These are phyloP conservation scores for Zaprionus capensis DNA, from an alignment of 1,140 invertebrate genomes.

Conservation along the genomic window DNA sequence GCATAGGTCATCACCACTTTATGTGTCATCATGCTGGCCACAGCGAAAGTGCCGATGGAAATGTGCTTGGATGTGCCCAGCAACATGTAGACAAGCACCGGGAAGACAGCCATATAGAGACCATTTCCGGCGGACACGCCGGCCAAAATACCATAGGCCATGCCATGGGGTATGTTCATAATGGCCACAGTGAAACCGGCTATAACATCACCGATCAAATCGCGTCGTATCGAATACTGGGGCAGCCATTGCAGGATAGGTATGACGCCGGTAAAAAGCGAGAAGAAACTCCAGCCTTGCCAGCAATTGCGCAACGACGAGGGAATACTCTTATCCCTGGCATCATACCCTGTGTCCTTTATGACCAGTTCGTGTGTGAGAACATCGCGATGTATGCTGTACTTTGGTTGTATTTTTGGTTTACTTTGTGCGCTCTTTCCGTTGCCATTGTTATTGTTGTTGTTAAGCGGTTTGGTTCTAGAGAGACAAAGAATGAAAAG, in stretches of 20 bases:
- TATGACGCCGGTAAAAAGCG: slow-evolving; percentile 83
- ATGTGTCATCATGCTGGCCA: slow-evolving; percentile 95
- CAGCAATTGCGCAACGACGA: slow-evolving; percentile 67
- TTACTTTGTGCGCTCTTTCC: slow-evolving; percentile 50
- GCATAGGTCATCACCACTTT: slow-evolving; percentile 87
- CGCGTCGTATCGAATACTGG: slow-evolving; percentile 88
- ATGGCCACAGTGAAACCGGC: slow-evolving; percentile 95
- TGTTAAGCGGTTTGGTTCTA: slow-evolving; percentile 69
- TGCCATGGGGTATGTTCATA: slow-evolving; percentile 97
- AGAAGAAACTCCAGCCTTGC: slow-evolving; percentile 68
- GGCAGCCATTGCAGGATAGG: slow-evolving; percentile 90
- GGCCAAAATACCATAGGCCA: slow-evolving; percentile 93
- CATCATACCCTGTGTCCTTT: slow-evolving; percentile 75
- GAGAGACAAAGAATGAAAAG: background rate
- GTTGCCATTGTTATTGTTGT: slow-evolving; percentile 51
- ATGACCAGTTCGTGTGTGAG: slow-evolving; percentile 79
- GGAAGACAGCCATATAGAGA: slow-evolving; percentile 97
- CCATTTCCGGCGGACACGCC: slow-evolving; percentile 94
- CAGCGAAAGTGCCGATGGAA: slow-evolving; percentile 96
- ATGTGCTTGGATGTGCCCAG: slow-evolving; percentile 96
- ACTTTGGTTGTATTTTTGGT: slow-evolving; percentile 76
- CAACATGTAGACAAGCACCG: slow-evolving; percentile 94
- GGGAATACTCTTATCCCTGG: slow-evolving; percentile 80
- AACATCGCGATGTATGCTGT: slow-evolving; percentile 77
- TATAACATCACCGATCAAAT: slow-evolving; percentile 89